These are phyloP conservation scores for Harpalus rubripes DNA, from an alignment of 2,888 invertebrate species.

Conservation along the genomic window DNA sequence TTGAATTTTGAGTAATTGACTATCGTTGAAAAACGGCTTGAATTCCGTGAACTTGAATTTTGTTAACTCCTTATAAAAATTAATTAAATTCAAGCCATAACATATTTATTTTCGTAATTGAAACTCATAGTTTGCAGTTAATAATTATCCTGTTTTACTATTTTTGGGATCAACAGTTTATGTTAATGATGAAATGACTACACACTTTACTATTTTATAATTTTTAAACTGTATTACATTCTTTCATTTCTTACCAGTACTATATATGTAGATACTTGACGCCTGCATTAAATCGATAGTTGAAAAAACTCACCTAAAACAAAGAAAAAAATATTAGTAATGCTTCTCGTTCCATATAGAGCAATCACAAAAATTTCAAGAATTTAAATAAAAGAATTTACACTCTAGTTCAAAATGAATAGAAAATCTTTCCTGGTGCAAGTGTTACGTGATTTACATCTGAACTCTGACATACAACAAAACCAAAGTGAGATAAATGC, in stretches of 20 bases:
- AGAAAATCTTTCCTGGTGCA: background rate
- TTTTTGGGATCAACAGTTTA: too few species aligned
- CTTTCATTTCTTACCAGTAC: background rate
- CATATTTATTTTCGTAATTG: too few species aligned
- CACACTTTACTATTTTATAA: too few species aligned
- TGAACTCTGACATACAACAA: conserved; percentile 14
- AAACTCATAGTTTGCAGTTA: too few species aligned
- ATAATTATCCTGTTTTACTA: too few species aligned
- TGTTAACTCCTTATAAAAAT: too few species aligned
- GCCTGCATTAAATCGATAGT: background rate
- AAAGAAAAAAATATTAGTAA: conserved; percentile 2
- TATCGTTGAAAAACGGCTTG: too few species aligned
- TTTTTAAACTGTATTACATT: background rate
- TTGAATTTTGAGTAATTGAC: too few species aligned
- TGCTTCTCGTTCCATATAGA: background rate
- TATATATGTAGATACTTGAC: background rate
- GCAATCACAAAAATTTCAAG: background rate
- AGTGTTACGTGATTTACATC: background rate
- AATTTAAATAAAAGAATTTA: background rate
- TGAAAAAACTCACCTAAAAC: background rate
- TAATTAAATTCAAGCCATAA: too few species aligned
- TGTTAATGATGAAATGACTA: too few species aligned
- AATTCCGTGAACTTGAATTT: too few species aligned
- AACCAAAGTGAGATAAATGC: conserved; percentile 49
- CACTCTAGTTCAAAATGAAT: background rate